phyloP scores from a whole-genome alignment of 2,113 vertebrate species.

The Daubentonia madagascariensis region DNA sequence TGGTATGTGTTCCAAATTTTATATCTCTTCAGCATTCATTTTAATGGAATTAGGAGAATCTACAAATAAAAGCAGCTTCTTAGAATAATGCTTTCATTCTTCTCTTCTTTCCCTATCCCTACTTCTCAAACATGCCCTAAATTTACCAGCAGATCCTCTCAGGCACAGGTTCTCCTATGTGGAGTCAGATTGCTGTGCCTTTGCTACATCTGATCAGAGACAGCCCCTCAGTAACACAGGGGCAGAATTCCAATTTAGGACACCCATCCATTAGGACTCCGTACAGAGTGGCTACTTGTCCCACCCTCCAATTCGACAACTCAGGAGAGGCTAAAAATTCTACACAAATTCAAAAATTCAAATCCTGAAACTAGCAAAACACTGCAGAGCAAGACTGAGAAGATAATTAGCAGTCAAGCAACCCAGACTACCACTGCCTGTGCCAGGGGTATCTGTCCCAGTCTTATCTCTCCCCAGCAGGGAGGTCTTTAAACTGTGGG shows the following conservation, averaged over 20 bases:
- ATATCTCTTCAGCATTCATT: slow-evolving; percentile 62
- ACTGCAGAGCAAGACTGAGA: neutral
- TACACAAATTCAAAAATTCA: neutral
- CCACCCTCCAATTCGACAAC: neutral
- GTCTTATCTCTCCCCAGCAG: neutral
- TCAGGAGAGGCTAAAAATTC: neutral
- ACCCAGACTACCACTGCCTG: rapidly evolving
- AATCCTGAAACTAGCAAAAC: neutral
- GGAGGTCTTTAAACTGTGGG: neutral
- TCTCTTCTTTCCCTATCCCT: neutral
- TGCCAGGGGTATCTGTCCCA: neutral
- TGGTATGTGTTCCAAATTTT: slow-evolving; percentile 60
- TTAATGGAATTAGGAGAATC: slow-evolving; percentile 74
- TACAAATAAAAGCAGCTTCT: slow-evolving; percentile 74
- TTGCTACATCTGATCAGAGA: neutral
- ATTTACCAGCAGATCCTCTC: neutral
- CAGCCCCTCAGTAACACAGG: neutral
- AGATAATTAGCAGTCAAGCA: neutral
- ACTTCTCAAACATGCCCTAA: neutral
- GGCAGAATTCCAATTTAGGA: neutral
- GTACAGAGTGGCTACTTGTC: neutral
- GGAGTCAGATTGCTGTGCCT: neutral
- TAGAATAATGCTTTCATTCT: slow-evolving; percentile 65
- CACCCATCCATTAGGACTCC: neutral
- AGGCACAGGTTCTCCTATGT: neutral